Base-by-base conservation (phyloP, 2,888 invertebrate species). In the Leistus spinibarbis region DNA sequence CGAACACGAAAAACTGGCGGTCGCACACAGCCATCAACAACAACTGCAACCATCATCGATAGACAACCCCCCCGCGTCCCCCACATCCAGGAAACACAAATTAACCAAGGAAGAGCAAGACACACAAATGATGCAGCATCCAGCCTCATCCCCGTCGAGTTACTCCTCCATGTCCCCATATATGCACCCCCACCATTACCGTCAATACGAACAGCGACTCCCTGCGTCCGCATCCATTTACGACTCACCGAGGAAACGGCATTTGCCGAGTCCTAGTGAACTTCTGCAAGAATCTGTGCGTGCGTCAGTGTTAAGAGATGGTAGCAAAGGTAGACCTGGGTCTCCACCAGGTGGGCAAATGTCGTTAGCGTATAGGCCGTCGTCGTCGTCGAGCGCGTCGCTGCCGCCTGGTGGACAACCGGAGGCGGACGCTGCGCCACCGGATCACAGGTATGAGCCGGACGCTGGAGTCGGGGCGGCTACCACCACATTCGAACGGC, bases 221-320 rank as follows among this genome's bases (percentile, higher is more conserved):
- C 82, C 83, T 27, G 81, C 85, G 84, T 78, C 87, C 83, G 79
- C 82, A 83, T 78, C 83, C 82, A 78, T 79, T 27, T 86, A 85
- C 77, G 87, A 88, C 78, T 84, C 86, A 76, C 82, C 86, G 69
- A 83, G 89, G 85, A 92, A 89, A 82, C 86, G 89, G 79, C 87
- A 87, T 78, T 85, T 88, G 80, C 88, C 88, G 80, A 86, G 89
- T 85, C 85, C 90, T 27, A 86, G 82, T 79, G 87, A 91, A 84
- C 89, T 87, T 83, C 89, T 91, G 54, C 88, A 91, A 80, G 91
- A 92, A 80, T 87, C 89, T 20, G 85, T 82, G 40, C 87, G 92
- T 79, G 91, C 91, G 63, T 91, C 91, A 77, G 92, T 92, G 17
- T 83, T 92, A 79, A 86, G 92, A 76, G 92, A 92, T 81, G 90